A percentile compares a stretch with the other conserved stretches of the same genome.
Evolutionary conservation across 2,888 invertebrate genomes (phyloP).

Genomic region (Xanthorhoe spadicearia): DNA sequence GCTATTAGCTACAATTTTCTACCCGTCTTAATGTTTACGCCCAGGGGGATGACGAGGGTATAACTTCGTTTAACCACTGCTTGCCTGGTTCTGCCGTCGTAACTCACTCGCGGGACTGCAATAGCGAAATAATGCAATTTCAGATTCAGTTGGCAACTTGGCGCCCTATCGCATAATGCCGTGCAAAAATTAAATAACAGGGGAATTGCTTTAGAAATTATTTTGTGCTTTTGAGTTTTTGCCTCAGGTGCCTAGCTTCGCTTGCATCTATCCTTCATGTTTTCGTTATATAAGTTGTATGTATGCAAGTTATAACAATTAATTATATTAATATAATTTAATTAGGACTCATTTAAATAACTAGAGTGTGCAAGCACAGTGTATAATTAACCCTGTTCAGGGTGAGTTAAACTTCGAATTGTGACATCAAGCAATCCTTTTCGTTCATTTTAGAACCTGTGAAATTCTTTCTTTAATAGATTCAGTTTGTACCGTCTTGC

Average conservation of each 20-base stretch:
- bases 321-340: no score
- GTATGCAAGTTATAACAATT: no score
- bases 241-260: background rate
- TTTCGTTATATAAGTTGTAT: background rate
- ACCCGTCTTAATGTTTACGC: conserved; percentile 8
- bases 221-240: background rate
- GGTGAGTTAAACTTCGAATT: no score
- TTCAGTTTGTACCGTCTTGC: background rate
- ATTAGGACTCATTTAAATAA: no score
- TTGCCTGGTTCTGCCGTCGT: conserved; percentile 11
- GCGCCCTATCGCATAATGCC: conserved; percentile 11
- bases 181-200: conserved; percentile 1
- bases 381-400: no score
- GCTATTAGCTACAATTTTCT: conserved; percentile 9
- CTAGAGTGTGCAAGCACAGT: no score
- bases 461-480: no score
- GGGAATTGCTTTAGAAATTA: background rate
- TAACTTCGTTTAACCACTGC: conserved; percentile 15
- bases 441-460: no score
- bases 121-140: conserved; percentile 30
- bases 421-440: no score
- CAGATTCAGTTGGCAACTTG: conserved; percentile 25
- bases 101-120: conserved; percentile 25
- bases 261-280: background rate
- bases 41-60: conserved; percentile 10